phyloP scores from a whole-genome alignment of 2,113 vertebrate species.

The Lontra canadensis region DNA sequence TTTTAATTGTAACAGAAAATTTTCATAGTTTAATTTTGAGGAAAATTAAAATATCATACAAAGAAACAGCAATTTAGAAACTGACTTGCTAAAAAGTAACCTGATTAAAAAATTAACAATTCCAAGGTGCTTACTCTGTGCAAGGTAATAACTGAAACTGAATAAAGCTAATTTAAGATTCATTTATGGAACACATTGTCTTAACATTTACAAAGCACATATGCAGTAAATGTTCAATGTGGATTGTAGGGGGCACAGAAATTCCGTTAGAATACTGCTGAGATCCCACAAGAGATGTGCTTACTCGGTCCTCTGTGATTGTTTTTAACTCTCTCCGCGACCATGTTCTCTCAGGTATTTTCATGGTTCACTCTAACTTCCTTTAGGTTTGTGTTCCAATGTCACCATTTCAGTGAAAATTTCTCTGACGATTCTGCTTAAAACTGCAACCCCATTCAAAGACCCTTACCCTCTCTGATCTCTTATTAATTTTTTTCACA shows the following conservation, averaged over 20 bases:
- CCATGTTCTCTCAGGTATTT: neutral
- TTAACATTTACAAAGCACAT: neutral
- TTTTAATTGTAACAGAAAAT: slow-evolving; percentile 21
- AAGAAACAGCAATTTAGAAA: slow-evolving; percentile 16
- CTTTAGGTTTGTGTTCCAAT: neutral
- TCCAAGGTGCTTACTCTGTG: neutral
- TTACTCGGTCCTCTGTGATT: neutral
- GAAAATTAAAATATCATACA: neutral
- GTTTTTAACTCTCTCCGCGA: neutral
- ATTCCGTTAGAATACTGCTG: neutral
- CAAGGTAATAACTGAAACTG: neutral
- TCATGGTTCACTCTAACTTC: neutral
- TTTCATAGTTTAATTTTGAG: slow-evolving; percentile 6
- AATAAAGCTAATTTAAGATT: neutral
- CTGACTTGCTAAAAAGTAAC: slow-evolving; percentile 7
- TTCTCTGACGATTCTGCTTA: neutral
- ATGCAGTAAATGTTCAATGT: neutral
- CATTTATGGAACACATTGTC: neutral
- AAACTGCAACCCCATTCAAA: neutral
- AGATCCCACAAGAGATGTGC: neutral
- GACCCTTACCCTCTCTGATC: neutral
- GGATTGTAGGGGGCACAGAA: neutral
- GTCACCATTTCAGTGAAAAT: neutral
- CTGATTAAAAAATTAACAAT: neutral
- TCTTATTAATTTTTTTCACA: neutral